Percentiles rank a stretch among this genome's conserved stretches.
phyloP scores from a whole-genome alignment of 1,140 invertebrate genomes.

The Tachypleus tridentatus region DNA sequence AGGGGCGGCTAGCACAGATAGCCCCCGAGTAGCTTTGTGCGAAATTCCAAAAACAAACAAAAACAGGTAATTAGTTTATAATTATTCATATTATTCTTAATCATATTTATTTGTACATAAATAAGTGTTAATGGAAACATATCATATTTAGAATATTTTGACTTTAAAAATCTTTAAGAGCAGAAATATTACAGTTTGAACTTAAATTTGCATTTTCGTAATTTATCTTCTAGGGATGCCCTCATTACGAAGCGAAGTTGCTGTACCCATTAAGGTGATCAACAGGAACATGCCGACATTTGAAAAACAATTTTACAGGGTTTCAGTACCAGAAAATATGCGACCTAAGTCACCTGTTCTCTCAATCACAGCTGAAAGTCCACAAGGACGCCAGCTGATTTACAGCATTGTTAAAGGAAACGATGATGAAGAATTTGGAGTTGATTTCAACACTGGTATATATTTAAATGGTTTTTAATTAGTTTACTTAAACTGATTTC shows the following conservation, averaged over 20 bases:
- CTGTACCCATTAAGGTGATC: conserved; percentile 74
- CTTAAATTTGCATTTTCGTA: too few relatives aligned
- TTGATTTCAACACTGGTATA: conserved; percentile 80
- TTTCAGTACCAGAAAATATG: conserved; percentile 64
- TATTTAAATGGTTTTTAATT: conserved; percentile 1
- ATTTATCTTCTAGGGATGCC: conserved; percentile 46
- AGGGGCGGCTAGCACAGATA: too few relatives aligned
- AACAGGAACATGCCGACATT: conserved; percentile 77
- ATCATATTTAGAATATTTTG: too few relatives aligned
- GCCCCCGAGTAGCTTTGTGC: too few relatives aligned
- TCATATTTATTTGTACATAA: too few relatives aligned
- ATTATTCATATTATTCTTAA: too few relatives aligned
- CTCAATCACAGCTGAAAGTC: conserved; percentile 68
- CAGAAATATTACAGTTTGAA: too few relatives aligned
- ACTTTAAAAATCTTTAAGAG: too few relatives aligned
- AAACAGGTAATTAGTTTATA: too few relatives aligned
- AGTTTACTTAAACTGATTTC: too few relatives aligned
- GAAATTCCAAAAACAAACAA: too few relatives aligned
- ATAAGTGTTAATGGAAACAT: too few relatives aligned
- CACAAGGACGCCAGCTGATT: conserved; percentile 57
- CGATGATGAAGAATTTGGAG: conserved; percentile 61
- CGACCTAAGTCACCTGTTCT: conserved; percentile 63
- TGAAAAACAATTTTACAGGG: conserved; percentile 71
- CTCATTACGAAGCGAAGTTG: conserved; percentile 60
- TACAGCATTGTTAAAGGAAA: conserved; percentile 67